Evolutionary conservation across 1,140 invertebrate genomes (phyloP).

Genomic region (Euura saliciscinereae): DNA sequence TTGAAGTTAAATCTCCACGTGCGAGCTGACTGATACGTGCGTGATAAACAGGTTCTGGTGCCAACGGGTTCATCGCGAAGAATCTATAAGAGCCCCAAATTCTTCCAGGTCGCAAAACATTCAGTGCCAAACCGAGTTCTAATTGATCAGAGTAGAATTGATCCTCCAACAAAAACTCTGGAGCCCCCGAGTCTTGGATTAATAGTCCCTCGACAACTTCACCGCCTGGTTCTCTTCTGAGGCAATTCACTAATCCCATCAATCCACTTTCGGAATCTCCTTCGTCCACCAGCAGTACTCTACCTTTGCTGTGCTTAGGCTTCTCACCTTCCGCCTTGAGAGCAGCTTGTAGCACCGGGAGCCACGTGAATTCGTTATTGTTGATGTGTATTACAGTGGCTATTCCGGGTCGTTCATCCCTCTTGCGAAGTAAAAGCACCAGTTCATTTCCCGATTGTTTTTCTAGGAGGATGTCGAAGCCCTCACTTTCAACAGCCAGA

Average conservation of each 20-base stretch:
- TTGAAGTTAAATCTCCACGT: conserved; percentile 66
- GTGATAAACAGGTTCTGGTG: conserved; percentile 44
- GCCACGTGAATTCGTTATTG: conserved; percentile 57
- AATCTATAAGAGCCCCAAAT: neutral
- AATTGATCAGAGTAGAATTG: conserved; percentile 66
- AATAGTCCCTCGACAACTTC: conserved; percentile 63
- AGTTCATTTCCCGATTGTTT: neutral
- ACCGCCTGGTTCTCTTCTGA: conserved; percentile 68
- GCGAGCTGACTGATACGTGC: conserved; percentile 68
- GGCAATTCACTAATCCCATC: conserved; percentile 75
- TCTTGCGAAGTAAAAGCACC: conserved; percentile 19
- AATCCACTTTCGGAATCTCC: conserved; percentile 72
- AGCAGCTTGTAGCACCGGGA: conserved; percentile 60
- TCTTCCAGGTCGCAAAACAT: conserved; percentile 57
- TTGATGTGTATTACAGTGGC: neutral
- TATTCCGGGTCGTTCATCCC: conserved; percentile 7
- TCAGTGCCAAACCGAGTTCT: conserved; percentile 74
- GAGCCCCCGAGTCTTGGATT: conserved; percentile 64
- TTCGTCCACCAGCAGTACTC: conserved; percentile 63
- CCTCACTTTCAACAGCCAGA: neutral
- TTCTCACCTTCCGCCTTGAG: conserved; percentile 56
- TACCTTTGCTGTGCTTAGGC: conserved; percentile 17
- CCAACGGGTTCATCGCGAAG: neutral
- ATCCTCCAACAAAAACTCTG: conserved; percentile 62
- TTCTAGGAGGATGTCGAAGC: neutral